Base-by-base conservation (phyloP, 2,888 invertebrate species). In the Trissonchulus latispiculum region DNA sequence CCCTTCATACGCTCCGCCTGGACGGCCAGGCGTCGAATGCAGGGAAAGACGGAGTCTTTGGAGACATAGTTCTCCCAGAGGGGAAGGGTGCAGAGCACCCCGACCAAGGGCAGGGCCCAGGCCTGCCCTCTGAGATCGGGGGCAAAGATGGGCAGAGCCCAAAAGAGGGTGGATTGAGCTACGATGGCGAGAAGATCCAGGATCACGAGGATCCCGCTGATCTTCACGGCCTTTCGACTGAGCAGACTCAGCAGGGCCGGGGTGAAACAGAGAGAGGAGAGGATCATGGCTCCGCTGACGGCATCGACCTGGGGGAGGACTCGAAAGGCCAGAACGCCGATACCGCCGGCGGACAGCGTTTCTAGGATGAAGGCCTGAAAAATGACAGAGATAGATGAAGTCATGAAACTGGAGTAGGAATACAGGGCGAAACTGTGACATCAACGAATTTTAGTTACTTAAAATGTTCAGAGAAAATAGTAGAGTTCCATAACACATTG, bases 1-100 rank as follows among this genome's bases (percentile, higher is more conserved):
- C 88, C 85, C 76, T 88, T 89, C 76, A 95, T 86, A 72, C 91
- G 89, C 72, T 76, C 75, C 70, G 79, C 76, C 79, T 79, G 72
- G 76, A 74, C 23, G 67, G 69, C 61, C 79, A 80, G 8, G 79
- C 75, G 61, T 62, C 80, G 81, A 80, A 83, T 76, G 28, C 78
- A 79, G 8, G 78, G 90, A 76, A 94, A 87, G 0, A 92, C 90
- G 73, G 95, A 93, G 79, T 91, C 89, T 74, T 89, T 87, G 74
- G 92, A 91, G 0, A 95, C 92, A 82, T 92, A 97, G 84, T 97
- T 97, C 84, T 97, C 96, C 97, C 97, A 97, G 94, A 95, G 96
- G 33, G 93, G 92, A 61, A 92, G 87, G 0, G 96, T 96, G 76
- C 93, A 90, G 79, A 94, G 88, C 72, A 93, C 84, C 59, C 93